phyloP scores from a whole-genome alignment of 2,888 invertebrate species.

The Aethes cnicana region DNA sequence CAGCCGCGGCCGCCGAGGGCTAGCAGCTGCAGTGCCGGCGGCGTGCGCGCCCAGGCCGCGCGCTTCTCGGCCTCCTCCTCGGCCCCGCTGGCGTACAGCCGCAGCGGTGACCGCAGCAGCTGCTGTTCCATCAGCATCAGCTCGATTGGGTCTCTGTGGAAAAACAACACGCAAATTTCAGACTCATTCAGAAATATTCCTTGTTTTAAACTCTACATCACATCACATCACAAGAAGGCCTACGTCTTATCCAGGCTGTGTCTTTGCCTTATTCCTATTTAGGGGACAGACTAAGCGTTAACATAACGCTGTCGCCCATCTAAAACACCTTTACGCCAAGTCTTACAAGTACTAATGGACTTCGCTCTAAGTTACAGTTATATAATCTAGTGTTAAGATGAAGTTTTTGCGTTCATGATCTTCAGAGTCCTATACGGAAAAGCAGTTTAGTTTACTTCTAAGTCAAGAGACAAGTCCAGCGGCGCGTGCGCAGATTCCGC shows the following conservation, averaged over 20 bases:
- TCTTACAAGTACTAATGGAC: too few relatives aligned
- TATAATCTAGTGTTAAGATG: too few relatives aligned
- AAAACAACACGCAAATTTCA: constrained; percentile 12
- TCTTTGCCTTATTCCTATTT: too few relatives aligned
- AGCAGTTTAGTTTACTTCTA: constrained; percentile 11
- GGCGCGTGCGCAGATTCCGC: constrained; percentile 44
- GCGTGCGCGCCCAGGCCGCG: constrained; percentile 78
- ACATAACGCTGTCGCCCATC: too few relatives aligned
- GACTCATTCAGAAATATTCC: neutral
- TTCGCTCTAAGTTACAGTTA: too few relatives aligned
- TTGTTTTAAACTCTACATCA: too few relatives aligned
- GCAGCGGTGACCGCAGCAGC: constrained; percentile 85
- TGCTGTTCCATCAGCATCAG: constrained; percentile 90
- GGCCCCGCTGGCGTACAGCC: constrained; percentile 85
- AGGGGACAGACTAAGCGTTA: too few relatives aligned
- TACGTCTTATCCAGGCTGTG: neutral
- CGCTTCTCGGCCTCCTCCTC: constrained; percentile 83
- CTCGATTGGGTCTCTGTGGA: constrained; percentile 90
- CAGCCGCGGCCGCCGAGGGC: constrained; percentile 88
- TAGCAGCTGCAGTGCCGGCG: constrained; percentile 69
- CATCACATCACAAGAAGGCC: neutral
- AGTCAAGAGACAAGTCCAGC: constrained; percentile 41
- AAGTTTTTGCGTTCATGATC: too few relatives aligned
- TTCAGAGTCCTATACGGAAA: too few relatives aligned
- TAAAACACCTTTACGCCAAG: too few relatives aligned